Evolutionary conservation across 2,888 invertebrate genomes (phyloP).

Genomic region (Maniola hyperantus): DNA sequence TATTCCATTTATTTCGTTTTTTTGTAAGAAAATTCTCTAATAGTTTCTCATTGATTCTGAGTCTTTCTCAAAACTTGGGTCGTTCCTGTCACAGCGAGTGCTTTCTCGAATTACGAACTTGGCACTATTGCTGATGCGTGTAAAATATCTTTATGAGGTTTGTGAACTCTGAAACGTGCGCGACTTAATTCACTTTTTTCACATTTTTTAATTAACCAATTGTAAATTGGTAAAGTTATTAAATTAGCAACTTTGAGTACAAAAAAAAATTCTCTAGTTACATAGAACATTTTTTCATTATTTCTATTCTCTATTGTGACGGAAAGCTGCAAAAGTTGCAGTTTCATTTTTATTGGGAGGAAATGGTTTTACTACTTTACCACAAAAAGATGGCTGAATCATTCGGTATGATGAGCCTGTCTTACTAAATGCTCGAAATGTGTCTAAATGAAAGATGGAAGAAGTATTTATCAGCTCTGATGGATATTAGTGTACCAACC

Average conservation of each 20-base stretch:
- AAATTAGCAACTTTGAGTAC: constrained; percentile 36
- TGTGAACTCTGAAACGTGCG: constrained; percentile 62
- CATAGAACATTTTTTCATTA: constrained; percentile 48
- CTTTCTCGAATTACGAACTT: constrained; percentile 69
- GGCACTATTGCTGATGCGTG: constrained; percentile 74
- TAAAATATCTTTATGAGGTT: constrained; percentile 72
- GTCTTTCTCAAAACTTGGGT: constrained; percentile 71
- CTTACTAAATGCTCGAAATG: constrained; percentile 13
- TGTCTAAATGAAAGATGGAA: constrained; percentile 15
- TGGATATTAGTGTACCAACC: background rate
- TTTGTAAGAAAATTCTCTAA: constrained; percentile 72
- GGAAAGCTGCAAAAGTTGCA: constrained; percentile 16
- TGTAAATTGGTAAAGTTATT: constrained; percentile 73
- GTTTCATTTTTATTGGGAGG: constrained; percentile 12
- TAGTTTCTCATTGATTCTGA: constrained; percentile 74
- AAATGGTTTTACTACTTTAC: constrained; percentile 12
- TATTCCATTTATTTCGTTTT: constrained; percentile 61
- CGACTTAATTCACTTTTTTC: constrained; percentile 47
- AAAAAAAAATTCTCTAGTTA: constrained; percentile 46
- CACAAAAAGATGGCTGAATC: constrained; percentile 23
- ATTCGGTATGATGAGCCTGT: constrained; percentile 10
- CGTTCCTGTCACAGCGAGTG: constrained; percentile 71
- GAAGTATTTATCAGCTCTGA: constrained; percentile 4
- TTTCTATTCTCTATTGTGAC: constrained; percentile 21
- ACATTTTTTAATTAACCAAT: constrained; percentile 72